A percentile compares a stretch with the other conserved stretches of the same genome.
phyloP scores from a whole-genome alignment of 2,888 invertebrate genomes.

The Keiferia lycopersicella region DNA sequence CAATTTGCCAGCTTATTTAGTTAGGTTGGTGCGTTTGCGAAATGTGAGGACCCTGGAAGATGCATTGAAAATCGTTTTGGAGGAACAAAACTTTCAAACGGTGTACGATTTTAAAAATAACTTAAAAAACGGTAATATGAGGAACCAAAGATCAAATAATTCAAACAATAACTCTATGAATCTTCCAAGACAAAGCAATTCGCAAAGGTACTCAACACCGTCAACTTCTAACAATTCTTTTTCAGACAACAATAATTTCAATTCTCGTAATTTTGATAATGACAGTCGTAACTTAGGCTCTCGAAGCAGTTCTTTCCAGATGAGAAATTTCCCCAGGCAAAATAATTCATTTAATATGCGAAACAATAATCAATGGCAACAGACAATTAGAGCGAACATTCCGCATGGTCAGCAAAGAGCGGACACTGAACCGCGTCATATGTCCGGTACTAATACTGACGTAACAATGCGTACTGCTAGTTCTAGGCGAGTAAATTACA shows the following conservation, averaged over 20 bases:
- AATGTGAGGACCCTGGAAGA: constrained; percentile 28
- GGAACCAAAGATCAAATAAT: too few relatives aligned
- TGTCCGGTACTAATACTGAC: constrained; percentile 11
- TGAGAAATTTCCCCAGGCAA: background rate
- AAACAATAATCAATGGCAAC: too few relatives aligned
- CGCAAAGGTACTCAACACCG: background rate
- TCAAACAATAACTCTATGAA: too few relatives aligned
- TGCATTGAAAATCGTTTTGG: constrained; percentile 30
- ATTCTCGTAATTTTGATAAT: background rate
- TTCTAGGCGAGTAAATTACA: constrained; percentile 27
- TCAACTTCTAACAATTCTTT: background rate
- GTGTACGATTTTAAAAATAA: constrained; percentile 17
- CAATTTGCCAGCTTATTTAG: constrained; percentile 31
- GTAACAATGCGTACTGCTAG: constrained; percentile 28
- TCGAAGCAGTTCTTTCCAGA: too few relatives aligned
- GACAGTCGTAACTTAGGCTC: too few relatives aligned
- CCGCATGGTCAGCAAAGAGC: background rate
- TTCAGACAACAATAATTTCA: background rate
- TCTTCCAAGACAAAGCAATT: background rate
- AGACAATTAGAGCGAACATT: background rate
- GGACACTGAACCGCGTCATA: background rate
- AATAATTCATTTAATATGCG: background rate
- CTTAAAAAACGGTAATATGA: background rate
- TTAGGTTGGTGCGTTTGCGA: constrained; percentile 29
- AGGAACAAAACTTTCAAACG: constrained; percentile 30